phyloP scores from a whole-genome alignment of 2,113 vertebrate species.

The Toxotes jaculatrix region DNA sequence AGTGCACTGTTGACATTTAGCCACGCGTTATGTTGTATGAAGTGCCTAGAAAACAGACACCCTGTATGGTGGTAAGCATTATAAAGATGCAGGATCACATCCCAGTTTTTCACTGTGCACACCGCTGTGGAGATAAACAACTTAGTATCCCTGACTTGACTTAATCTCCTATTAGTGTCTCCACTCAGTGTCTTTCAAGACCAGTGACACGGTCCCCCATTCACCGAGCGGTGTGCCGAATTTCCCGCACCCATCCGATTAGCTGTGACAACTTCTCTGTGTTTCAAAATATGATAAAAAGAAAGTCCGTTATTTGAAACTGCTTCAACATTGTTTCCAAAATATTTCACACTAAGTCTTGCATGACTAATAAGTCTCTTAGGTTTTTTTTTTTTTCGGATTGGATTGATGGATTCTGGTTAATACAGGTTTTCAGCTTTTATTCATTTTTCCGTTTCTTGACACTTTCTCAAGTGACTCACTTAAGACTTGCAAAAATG shows the following conservation, averaged over 20 bases:
- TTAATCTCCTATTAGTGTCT: constrained; percentile 67
- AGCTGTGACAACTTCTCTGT: neutral
- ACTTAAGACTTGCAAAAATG: constrained; percentile 54
- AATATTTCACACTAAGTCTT: neutral
- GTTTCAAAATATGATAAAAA: constrained; percentile 4
- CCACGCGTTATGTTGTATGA: neutral
- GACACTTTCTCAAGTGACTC: constrained; percentile 31
- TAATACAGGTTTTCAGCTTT: constrained; percentile 3
- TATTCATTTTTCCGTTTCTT: constrained; percentile 1
- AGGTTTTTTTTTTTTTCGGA: neutral
- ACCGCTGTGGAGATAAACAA: constrained; percentile 54
- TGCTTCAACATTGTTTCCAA: neutral
- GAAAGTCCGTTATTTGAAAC: neutral
- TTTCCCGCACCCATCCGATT: neutral
- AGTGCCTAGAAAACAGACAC: constrained; percentile 11
- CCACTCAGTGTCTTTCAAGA: constrained; percentile 27
- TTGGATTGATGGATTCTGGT: neutral
- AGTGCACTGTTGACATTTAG: constrained; percentile 9
- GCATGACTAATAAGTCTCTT: neutral
- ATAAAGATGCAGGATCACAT: neutral
- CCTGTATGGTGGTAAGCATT: neutral
- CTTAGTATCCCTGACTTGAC: constrained; percentile 54
- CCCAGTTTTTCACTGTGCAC: constrained; percentile 16
- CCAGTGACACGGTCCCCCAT: constrained; percentile 33
- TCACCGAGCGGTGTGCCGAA: neutral